Conservation (phyloP, 2,113 vertebrate genomes). For the Pyxicephalus adspersus region DNA sequence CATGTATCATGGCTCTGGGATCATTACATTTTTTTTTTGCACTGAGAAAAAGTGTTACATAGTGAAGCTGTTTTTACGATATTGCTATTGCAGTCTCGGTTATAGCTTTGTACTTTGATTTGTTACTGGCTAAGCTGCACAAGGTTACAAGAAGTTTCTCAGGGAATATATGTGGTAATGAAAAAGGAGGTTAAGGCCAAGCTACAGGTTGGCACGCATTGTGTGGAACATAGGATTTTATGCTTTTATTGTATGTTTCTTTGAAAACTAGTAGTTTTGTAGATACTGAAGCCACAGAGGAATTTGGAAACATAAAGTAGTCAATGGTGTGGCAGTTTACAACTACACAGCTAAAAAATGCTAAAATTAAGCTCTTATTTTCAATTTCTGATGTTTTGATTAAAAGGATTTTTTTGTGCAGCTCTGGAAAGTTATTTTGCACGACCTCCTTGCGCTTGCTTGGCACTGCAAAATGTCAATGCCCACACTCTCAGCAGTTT, state of each 20-base stretch:
- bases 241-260: slow-evolving; percentile 14
- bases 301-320: neutral
- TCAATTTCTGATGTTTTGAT: neutral
- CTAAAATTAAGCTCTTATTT: neutral
- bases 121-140: neutral
- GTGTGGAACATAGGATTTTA: slow-evolving; percentile 2
- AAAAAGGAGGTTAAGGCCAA: neutral
- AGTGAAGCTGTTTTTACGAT: no score
- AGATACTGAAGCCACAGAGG: slow-evolving; percentile 4
- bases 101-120: neutral
- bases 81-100: no score
- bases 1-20: no score
- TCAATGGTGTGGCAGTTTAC: neutral
- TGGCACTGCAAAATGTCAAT: slow-evolving; percentile 45
- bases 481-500: neutral
- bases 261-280: neutral
- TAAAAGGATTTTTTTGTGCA: slow-evolving; percentile 20
- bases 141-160: neutral
- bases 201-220: neutral
- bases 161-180: neutral
- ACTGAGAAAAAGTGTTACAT: no score
- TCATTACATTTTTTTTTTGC: no score
- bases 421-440: slow-evolving; percentile 28
- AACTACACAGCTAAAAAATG: slow-evolving; percentile 17
- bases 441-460: slow-evolving; percentile 20